Conservation (phyloP, 2,797 vertebrate genomes). For the Allobates femoralis region DNA sequence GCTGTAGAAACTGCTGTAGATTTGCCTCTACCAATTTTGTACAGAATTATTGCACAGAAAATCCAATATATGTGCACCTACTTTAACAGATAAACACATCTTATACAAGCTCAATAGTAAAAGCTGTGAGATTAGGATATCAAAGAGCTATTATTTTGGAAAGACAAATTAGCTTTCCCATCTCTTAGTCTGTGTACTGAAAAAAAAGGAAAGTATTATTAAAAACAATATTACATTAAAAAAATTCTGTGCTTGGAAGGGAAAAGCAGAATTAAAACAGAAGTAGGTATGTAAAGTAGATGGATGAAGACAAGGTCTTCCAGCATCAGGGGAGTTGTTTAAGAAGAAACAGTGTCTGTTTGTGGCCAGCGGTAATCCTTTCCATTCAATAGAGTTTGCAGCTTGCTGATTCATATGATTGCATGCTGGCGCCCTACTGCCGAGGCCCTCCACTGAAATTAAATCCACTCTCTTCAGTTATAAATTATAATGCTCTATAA, state of each 20-base stretch:
- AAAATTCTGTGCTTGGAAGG: conserved; percentile 73
- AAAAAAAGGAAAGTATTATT: conserved; percentile 45
- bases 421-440: conserved; percentile 97
- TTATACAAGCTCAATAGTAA: neutral
- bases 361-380: conserved; percentile 97
- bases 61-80: too few relatives aligned
- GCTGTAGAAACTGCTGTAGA: too few relatives aligned
- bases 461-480: conserved; percentile 99
- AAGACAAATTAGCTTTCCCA: neutral
- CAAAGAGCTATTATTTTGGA: neutral
- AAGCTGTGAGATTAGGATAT: neutral
- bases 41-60: too few relatives aligned
- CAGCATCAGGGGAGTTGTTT: conserved; percentile 91
- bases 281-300: conserved; percentile 89
- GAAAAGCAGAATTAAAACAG: conserved; percentile 85
- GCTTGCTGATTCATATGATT: conserved; percentile 99
- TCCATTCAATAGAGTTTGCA: conserved; percentile 92
- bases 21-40: too few relatives aligned
- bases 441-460: conserved; percentile 96
- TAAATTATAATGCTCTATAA: conserved; percentile 99
- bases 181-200: neutral
- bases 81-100: too few relatives aligned
- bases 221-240: conserved; percentile 65
- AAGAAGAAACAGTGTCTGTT: conserved; percentile 98
- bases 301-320: conserved; percentile 87